Evolutionary conservation across 2,888 invertebrate species (phyloP), one percentile per base, ranked within the genome.

Genomic region (Eurytoma californica): DNA sequence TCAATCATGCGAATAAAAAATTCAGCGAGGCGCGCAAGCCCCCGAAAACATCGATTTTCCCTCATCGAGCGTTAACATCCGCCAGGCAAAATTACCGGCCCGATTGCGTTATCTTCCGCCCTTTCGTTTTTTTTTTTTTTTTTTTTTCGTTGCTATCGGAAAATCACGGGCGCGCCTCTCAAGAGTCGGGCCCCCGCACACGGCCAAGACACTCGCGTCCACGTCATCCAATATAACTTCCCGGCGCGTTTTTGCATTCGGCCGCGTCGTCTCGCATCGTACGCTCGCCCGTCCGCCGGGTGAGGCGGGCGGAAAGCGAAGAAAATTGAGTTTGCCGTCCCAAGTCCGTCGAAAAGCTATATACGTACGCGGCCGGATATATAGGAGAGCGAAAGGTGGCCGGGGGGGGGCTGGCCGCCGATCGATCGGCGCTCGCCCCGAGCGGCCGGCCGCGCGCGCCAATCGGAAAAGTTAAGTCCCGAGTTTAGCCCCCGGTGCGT

Each of bases 261-360:
- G 39, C 39, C 39, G 39, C 39, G 39, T 39, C 39, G 39, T 39
- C 7, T 39, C 39, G 39, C 39, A 9, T 39, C 39, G 39, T 39
- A 7, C 39, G 39, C 9, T 39, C 39, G 39, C 7, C 9, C 39
- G 39, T 39, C 39, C 39, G 39, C 39, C 9, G 24, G 49, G 60
- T 60, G 55, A 73, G 69, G 20, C 72, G 68, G 78, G 28, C 79
- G 79, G 78, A 79, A 82, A 80, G 80, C 51, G 80, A 80, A 79
- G 80, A 82, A 82, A 82, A 80, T 82, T 82, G 82, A 82, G 82
- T 82, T 82, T 79, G 78, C 80, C 78, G 78, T 80, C 74, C 39
- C 80, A 72, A 80, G 74, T 77, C 77, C 72, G 77, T 51, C 28
- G 74, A 68, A 61, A 70, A 51, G 18, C 57, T 66, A 66, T n/a